Conservation (phyloP, 1,140 invertebrate genomes). For the Drosophila tristis region DNA sequence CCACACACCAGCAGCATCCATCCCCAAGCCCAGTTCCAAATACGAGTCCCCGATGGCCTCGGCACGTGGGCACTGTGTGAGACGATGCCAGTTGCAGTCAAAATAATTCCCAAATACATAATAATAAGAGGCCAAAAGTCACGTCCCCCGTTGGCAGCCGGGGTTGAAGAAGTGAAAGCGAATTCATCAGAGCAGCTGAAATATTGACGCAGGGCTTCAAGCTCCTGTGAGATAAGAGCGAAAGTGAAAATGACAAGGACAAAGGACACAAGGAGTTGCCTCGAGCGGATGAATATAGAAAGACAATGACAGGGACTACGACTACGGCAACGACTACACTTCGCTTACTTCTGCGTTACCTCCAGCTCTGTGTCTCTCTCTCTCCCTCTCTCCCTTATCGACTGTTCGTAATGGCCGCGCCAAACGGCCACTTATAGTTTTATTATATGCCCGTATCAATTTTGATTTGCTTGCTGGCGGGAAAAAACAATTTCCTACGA, state of each 20-base stretch:
- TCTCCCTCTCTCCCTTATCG: conserved; percentile 33
- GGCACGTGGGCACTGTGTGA: conserved; percentile 63
- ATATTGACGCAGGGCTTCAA: conserved; percentile 54
- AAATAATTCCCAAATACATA: conserved; percentile 68
- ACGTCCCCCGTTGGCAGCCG: conserved; percentile 44
- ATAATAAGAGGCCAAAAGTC: conserved; percentile 67
- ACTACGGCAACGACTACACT: conserved; percentile 8
- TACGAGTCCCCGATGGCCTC: conserved; percentile 26
- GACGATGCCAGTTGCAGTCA: conserved; percentile 64
- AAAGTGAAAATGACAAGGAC: conserved; percentile 25
- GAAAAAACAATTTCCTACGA: conserved; percentile 64
- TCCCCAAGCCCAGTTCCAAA: background rate
- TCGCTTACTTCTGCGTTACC: conserved; percentile 2
- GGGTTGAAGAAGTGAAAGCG: conserved; percentile 39
- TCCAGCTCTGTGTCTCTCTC: background rate
- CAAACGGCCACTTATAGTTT: conserved; percentile 80
- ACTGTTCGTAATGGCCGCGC: conserved; percentile 64
- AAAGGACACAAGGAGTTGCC: conserved; percentile 45
- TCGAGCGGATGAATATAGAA: conserved; percentile 42
- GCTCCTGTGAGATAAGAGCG: conserved; percentile 32
- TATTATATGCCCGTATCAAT: conserved; percentile 66
- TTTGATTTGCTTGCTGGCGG: conserved; percentile 61
- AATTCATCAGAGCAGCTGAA: conserved; percentile 71
- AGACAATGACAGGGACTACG: conserved; percentile 21
- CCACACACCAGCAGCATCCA: conserved; percentile 19